A percentile compares a stretch with the other conserved stretches of the same genome.
These are phyloP conservation scores for Yponomeuta plumbellus DNA, from an alignment of 2,888 invertebrate species.

Conservation along the genomic window DNA sequence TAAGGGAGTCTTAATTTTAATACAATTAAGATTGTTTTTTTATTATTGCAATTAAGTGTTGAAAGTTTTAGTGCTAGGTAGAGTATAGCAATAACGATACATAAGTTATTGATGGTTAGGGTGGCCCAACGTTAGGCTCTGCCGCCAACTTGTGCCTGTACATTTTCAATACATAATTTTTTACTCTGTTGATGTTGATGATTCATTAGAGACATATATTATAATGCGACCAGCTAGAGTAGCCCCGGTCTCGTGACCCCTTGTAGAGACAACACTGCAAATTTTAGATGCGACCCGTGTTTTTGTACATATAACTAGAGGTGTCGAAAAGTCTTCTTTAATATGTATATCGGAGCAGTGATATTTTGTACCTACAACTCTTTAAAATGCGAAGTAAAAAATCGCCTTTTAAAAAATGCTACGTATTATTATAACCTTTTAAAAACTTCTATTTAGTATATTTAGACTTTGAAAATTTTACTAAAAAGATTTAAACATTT, in stretches of 20 bases:
- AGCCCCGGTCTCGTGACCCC: constrained; percentile 38
- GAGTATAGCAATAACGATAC: constrained; percentile 46
- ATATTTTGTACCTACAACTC: constrained; percentile 63
- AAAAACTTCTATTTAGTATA: constrained; percentile 30
- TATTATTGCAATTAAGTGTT: constrained; percentile 57
- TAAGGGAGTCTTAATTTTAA: constrained; percentile 42
- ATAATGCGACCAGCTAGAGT: constrained; percentile 2
- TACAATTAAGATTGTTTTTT: constrained; percentile 39
- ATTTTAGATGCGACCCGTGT: constrained; percentile 47
- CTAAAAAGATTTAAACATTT: constrained; percentile 27
- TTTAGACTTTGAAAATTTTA: constrained; percentile 38
- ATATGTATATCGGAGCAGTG: constrained; percentile 65
- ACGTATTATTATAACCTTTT: constrained; percentile 26
- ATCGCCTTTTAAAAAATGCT: constrained; percentile 22
- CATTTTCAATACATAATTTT: constrained; percentile 33
- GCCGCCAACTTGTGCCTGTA: constrained; percentile 52
- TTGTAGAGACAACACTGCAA: constrained; percentile 44
- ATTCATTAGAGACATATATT: constrained; percentile 22
- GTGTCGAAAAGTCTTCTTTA: constrained; percentile 40
- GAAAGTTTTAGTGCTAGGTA: constrained; percentile 53
- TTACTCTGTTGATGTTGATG: constrained; percentile 39
- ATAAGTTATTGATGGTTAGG: constrained; percentile 32
- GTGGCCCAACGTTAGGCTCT: constrained; percentile 40
- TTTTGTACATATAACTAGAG: constrained; percentile 55
- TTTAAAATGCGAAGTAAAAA: constrained; percentile 38